phyloP scores from a whole-genome alignment of 1,140 invertebrate species.

The Zaprionus camerounensis region DNA sequence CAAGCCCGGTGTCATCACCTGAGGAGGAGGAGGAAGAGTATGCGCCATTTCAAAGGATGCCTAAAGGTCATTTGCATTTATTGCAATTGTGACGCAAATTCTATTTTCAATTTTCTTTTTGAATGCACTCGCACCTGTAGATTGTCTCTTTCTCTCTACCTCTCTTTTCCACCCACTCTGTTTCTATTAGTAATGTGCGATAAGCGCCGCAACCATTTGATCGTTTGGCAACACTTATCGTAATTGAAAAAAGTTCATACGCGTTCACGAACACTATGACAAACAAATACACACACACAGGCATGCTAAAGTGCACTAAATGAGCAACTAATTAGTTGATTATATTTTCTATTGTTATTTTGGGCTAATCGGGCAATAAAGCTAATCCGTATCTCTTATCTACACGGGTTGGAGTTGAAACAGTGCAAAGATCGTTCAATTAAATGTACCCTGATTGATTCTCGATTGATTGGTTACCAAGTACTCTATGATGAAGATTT shows the following conservation, averaged over 20 bases:
- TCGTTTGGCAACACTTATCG: conserved; percentile 78
- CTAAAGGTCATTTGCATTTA: conserved; percentile 49
- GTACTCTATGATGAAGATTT: not conserved
- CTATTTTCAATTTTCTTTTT: conserved; percentile 26
- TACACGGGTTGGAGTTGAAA: not conserved
- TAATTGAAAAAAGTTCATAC: conserved; percentile 45
- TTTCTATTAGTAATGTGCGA: conserved; percentile 34
- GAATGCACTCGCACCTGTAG: conserved; percentile 35
- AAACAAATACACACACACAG: conserved; percentile 5
- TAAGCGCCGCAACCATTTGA: conserved; percentile 46
- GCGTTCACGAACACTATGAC: not conserved
- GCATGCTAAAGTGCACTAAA: conserved; percentile 35
- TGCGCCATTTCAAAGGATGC: conserved; percentile 32
- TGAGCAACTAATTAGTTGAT: conserved; percentile 65
- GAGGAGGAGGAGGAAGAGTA: not conserved
- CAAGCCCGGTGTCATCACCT: not conserved
- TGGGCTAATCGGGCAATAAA: conserved; percentile 47
- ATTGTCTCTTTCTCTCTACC: not conserved
- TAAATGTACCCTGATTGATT: conserved; percentile 26
- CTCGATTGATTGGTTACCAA: not conserved
- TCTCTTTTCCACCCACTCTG: conserved; percentile 5
- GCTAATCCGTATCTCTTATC: conserved; percentile 18
- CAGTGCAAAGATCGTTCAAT: conserved; percentile 47
- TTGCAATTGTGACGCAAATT: conserved; percentile 36
- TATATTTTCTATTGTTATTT: conserved; percentile 42